Evolutionary conservation across 2,797 vertebrate species (phyloP), one percentile per base, ranked within the genome.

Genomic region (Eleutherodactylus coqui): DNA sequence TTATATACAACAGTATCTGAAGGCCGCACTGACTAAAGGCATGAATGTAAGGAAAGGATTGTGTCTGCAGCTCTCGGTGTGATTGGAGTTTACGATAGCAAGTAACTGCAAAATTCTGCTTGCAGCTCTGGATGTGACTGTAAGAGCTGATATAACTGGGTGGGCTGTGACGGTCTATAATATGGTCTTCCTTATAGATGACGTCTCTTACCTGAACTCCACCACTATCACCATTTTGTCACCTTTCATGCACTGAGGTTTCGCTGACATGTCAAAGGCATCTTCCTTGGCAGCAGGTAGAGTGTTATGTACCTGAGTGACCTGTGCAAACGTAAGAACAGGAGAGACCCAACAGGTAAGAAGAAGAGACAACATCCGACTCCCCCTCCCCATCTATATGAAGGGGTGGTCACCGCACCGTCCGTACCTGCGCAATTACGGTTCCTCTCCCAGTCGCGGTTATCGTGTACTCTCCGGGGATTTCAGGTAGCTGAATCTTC

Each of bases 381-480:
- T n/a, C n/a, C n/a, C n/a, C n/a, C n/a, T n/a, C n/a, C n/a, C n/a
- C n/a, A n/a, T n/a, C n/a, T n/a, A n/a, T n/a, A n/a, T n/a, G n/a
- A n/a, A n/a, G n/a, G 47, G 2, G 11, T 5, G 43, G 43, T 11
- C 11, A 53, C 1, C 17, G 17, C 19, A 3, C 4, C 24, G 7
- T 14, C 5, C 91, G 90, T 16, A 95, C 95, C 95, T 95, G 94
- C 3, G 92, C 87, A 69, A 94, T 90, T 41, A 92, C 91, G 0
- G 94, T 95, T 88, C 93, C 90, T 45, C 41, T 86, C 0, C 95
- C 95, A 88, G 85, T 24, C 0, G 93, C 93, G 14, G 1, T 73
- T 53, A 95, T 1, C 0, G 27, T 90, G 91, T 93, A 96, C 27
- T 92, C 90, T 24, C 93, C 93, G 0, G 92, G 91, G 34, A 93